Evolutionary conservation across 2,888 invertebrate genomes (phyloP).

Genomic region (Rhagophthalmus giganteus): DNA sequence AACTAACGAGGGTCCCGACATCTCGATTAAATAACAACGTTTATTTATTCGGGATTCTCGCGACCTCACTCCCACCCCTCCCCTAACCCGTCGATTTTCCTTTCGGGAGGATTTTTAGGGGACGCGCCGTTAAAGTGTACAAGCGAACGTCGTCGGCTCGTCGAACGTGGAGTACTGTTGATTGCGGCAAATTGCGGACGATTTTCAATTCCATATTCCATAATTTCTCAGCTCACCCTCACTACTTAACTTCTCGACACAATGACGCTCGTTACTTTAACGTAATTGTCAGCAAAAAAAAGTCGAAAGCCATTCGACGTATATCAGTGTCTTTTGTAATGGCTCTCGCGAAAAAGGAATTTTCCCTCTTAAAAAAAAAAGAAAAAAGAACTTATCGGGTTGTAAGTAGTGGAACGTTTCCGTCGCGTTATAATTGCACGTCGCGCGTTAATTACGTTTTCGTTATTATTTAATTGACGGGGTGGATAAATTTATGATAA

Average conservation of each 20-base stretch:
- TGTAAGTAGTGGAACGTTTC: too few species aligned
- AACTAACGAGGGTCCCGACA: constrained; percentile 10
- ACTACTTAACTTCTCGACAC: constrained; percentile 24
- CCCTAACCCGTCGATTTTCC: too few species aligned
- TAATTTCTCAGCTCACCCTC: constrained; percentile 14
- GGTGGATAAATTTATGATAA: too few species aligned
- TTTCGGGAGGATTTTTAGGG: too few species aligned
- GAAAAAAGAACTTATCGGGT: too few species aligned
- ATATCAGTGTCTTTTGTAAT: constrained; percentile 7
- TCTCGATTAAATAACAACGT: constrained; percentile 5
- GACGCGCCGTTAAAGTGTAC: too few species aligned
- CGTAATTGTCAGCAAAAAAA: constrained; percentile 30
- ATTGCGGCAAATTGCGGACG: constrained; percentile 18
- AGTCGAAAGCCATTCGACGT: constrained; percentile 10
- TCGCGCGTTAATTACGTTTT: too few species aligned
- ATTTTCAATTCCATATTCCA: constrained; percentile 25
- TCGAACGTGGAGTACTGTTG: constrained; percentile 14
- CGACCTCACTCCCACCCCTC: too few species aligned
- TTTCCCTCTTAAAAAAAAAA: neutral
- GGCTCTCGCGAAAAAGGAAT: neutral
- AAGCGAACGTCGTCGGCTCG: too few species aligned
- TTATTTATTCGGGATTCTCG: too few species aligned
- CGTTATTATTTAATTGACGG: too few species aligned
- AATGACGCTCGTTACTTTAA: constrained; percentile 32
- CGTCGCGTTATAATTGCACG: too few species aligned